Evolutionary conservation across 2,888 invertebrate genomes (phyloP).

Genomic region (Meloe dianella): DNA sequence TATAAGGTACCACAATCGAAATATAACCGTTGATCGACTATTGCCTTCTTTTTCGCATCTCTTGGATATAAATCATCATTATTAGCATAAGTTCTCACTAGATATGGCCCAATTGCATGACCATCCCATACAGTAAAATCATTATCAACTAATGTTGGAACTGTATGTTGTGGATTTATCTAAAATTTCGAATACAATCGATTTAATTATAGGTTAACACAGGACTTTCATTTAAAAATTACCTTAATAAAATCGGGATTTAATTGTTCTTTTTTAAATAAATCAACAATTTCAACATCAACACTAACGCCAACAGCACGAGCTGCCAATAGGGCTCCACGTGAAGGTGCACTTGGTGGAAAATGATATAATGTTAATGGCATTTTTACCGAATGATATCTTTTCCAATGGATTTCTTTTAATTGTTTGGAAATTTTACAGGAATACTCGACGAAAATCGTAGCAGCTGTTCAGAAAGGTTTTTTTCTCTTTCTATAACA

Average conservation of each 20-base stretch:
- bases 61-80: conserved; percentile 68
- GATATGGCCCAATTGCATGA: conserved; percentile 69
- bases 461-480: too few species aligned
- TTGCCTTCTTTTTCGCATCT: conserved; percentile 63
- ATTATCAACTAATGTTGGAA: conserved; percentile 73
- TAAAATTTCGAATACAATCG: conserved; percentile 47
- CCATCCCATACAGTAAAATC: conserved; percentile 73
- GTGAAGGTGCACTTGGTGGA: conserved; percentile 67
- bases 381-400: conserved; percentile 43
- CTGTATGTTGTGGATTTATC: conserved; percentile 71
- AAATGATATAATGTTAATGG: conserved; percentile 67
- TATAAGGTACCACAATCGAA: conserved; percentile 69
- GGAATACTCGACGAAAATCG: too few species aligned
- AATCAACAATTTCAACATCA: conserved; percentile 63
- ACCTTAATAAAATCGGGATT: conserved; percentile 63
- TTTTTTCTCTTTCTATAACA: too few species aligned
- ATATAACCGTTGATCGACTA: conserved; percentile 68
- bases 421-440: too few species aligned
- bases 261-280: conserved; percentile 67
- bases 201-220: too few species aligned
- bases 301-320: conserved; percentile 65
- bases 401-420: not conserved
- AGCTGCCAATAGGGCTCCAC: conserved; percentile 67
- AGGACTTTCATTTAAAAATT: conserved; percentile 11
- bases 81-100: conserved; percentile 67